Conservation (phyloP, 2,888 invertebrate genomes). For the Cotesia congregata region DNA sequence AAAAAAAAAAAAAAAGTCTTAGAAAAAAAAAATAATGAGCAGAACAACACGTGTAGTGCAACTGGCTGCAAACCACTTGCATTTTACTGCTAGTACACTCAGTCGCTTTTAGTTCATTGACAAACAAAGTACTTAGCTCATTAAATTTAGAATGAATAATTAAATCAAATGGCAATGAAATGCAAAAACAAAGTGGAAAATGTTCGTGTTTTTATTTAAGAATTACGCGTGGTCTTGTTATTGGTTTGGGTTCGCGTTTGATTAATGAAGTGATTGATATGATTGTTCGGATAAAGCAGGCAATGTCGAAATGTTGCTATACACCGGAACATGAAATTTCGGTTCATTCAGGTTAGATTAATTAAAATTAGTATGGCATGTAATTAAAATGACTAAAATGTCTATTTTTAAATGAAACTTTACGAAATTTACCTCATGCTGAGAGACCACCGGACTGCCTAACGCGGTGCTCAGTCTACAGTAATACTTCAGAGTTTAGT, state of each 20-base stretch:
- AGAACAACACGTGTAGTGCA: conserved; percentile 58
- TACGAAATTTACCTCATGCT: conserved; percentile 53
- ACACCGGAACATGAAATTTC: conserved; percentile 46
- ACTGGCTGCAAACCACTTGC: conserved; percentile 51
- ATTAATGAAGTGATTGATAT: conserved; percentile 63
- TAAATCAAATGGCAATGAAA: conserved; percentile 12
- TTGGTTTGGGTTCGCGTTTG: conserved; percentile 60
- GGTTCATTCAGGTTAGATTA: conserved; percentile 59
- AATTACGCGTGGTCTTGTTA: conserved; percentile 60
- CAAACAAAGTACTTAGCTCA: neutral
- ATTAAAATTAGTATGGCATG: conserved; percentile 3
- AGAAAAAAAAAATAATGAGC: conserved; percentile 29
- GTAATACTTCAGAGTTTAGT: conserved; percentile 43
- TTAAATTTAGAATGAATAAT: conserved; percentile 1
- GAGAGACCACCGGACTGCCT: conserved; percentile 53
- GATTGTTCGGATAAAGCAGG: conserved; percentile 63
- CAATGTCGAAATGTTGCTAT: conserved; percentile 58
- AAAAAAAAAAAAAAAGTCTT: conserved; percentile 27
- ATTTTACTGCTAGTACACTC: conserved; percentile 14
- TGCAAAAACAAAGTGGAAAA: conserved; percentile 57
- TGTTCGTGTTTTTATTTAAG: conserved; percentile 66
- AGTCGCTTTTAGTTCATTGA: conserved; percentile 6
- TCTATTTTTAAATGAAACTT: conserved; percentile 37
- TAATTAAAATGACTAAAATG: neutral
- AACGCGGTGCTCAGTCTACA: conserved; percentile 6